These are phyloP conservation scores for Eugnorisma glareosa DNA, from an alignment of 2,888 invertebrate genomes.

Conservation along the genomic window DNA sequence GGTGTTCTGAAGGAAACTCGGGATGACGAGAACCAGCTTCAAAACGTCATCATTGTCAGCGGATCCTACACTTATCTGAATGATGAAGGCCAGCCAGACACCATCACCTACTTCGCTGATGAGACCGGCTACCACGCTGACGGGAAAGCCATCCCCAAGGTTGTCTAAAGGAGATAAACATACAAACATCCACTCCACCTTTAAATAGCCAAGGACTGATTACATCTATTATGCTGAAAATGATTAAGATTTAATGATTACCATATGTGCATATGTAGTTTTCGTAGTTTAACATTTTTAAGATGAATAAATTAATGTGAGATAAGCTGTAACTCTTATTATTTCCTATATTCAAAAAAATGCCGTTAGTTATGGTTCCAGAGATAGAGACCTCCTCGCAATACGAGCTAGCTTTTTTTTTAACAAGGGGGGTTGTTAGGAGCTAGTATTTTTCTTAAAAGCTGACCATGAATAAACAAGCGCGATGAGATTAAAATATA, in stretches of 20 bases:
- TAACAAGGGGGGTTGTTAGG: no score
- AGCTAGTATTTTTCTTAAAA: neutral
- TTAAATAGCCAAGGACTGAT: slow-evolving; percentile 4
- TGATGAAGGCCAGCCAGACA: slow-evolving; percentile 89
- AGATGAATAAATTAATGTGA: slow-evolving; percentile 11
- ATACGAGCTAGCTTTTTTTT: neutral
- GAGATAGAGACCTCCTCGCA: neutral
- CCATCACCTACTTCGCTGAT: slow-evolving; percentile 91
- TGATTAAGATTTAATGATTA: neutral
- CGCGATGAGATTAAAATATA: neutral
- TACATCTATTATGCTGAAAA: neutral
- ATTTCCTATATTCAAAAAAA: neutral
- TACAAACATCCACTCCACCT: slow-evolving; percentile 22
- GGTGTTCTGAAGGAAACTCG: slow-evolving; percentile 85
- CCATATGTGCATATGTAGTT: neutral
- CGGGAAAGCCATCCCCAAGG: slow-evolving; percentile 91
- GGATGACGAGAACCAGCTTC: slow-evolving; percentile 91
- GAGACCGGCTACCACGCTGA: slow-evolving; percentile 92
- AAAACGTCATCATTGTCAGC: slow-evolving; percentile 89
- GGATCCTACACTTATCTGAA: slow-evolving; percentile 91
- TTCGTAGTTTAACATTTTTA: neutral
- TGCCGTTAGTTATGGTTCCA: neutral
- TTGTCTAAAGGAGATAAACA: slow-evolving; percentile 77
- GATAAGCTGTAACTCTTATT: slow-evolving; percentile 7
- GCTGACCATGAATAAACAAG: no score